Percentiles rank a stretch among this genome's conserved stretches.
phyloP scores from a whole-genome alignment of 2,888 invertebrate species.

The Ormyrus pomaceus region DNA sequence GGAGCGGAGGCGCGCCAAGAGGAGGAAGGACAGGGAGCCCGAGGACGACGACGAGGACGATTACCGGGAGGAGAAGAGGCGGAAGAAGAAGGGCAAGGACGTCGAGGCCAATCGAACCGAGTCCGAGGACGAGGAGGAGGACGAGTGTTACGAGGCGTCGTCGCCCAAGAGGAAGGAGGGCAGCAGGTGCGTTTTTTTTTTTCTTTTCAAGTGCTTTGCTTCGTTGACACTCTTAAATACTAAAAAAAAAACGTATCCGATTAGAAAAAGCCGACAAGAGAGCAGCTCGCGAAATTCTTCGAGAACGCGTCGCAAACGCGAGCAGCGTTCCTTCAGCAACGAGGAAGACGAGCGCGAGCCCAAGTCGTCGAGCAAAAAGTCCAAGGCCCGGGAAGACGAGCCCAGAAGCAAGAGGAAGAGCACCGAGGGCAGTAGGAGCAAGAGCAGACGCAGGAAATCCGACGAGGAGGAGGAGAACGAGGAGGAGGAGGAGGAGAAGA shows the following conservation, averaged over 20 bases:
- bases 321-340: no score
- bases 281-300: no score
- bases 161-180: conserved; percentile 58
- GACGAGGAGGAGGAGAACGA: conserved; percentile 61
- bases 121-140: conserved; percentile 64
- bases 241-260: no score
- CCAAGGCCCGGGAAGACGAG: background rate
- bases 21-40: conserved; percentile 5
- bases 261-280: no score
- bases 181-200: background rate
- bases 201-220: background rate
- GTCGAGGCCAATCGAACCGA: conserved; percentile 63
- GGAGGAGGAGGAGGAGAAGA: conserved; percentile 56
- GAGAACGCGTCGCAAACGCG: no score
- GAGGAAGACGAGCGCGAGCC: no score
- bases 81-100: conserved; percentile 56
- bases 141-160: conserved; percentile 64
- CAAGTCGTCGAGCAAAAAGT: no score
- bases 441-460: conserved; percentile 3
- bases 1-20: background rate
- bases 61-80: conserved; percentile 58
- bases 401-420: background rate
- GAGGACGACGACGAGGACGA: conserved; percentile 11
- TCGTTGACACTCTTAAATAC: no score
- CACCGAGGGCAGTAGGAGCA: conserved; percentile 30